These are phyloP conservation scores for Ichneumoninae sp. DNA, from an alignment of 2,888 invertebrate genomes.

Conservation along the genomic window DNA sequence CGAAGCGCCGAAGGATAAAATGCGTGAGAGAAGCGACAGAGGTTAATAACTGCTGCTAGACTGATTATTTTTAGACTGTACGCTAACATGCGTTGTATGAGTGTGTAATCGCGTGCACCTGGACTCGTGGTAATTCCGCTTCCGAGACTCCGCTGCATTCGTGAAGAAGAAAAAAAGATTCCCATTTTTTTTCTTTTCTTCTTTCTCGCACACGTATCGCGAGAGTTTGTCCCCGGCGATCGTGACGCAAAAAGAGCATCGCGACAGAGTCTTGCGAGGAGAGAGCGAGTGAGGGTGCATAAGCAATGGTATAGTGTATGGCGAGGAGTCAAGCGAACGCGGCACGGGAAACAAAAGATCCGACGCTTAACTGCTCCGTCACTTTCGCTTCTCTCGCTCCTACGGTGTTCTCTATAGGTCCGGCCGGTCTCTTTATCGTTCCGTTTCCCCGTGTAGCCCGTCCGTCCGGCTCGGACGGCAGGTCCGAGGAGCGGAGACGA, in stretches of 20 bases:
- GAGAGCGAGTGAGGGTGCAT: constrained; percentile 15
- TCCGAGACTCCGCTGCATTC: constrained; percentile 4
- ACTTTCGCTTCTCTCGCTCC: constrained; percentile 58
- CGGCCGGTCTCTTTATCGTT: constrained; percentile 64
- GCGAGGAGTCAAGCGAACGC: constrained; percentile 66
- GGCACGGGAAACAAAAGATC: constrained; percentile 73
- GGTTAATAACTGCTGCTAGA: constrained; percentile 32
- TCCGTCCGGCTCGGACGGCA: constrained; percentile 40
- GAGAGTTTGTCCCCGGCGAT: constrained; percentile 61
- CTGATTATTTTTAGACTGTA: constrained; percentile 58
- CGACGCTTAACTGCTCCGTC: constrained; percentile 68
- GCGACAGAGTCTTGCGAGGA: constrained; percentile 59
- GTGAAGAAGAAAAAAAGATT: background rate
- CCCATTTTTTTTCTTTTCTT: background rate
- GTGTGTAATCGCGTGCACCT: constrained; percentile 42
- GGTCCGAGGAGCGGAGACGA: constrained; percentile 64
- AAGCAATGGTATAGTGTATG: constrained; percentile 24
- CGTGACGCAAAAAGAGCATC: constrained; percentile 80
- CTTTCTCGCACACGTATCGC: constrained; percentile 35
- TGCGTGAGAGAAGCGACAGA: constrained; percentile 46
- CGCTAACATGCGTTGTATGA: background rate
- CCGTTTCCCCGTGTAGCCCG: constrained; percentile 56
- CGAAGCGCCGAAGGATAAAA: constrained; percentile 12
- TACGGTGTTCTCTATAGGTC: constrained; percentile 48
- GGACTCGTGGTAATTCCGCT: constrained; percentile 33